Percentiles rank a stretch among this genome's conserved stretches.
These are phyloP conservation scores for Melospiza georgiana DNA, from an alignment of 2,113 vertebrate genomes.

Conservation along the genomic window DNA sequence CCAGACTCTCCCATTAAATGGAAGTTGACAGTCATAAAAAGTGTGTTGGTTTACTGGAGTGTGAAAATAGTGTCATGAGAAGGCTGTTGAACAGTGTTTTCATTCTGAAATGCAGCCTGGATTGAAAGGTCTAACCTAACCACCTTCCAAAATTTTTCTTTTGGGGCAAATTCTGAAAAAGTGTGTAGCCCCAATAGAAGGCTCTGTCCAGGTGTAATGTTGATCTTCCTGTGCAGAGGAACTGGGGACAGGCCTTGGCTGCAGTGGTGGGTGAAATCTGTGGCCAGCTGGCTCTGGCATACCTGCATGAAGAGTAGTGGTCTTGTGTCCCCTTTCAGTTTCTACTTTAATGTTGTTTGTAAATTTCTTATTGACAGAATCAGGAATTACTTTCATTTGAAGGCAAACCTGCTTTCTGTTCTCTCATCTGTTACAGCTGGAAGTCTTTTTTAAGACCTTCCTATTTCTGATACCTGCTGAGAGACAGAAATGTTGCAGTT, in stretches of 20 bases:
- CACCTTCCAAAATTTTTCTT: neutral
- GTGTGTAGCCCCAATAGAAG: neutral
- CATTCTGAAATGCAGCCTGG: neutral
- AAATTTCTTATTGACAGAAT: neutral
- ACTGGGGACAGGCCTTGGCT: neutral
- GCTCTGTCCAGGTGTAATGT: neutral
- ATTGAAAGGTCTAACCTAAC: neutral
- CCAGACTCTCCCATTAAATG: neutral
- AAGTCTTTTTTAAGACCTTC: neutral
- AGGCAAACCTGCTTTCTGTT: neutral
- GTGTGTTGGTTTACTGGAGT: neutral
- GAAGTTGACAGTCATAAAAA: neutral
- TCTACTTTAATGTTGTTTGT: neutral
- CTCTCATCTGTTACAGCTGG: neutral
- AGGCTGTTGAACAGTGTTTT: neutral
- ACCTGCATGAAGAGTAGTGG: neutral
- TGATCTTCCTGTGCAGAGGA: neutral
- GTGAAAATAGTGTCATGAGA: neutral
- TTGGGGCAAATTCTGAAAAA: neutral
- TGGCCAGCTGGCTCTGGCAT: neutral
- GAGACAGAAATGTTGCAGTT: neutral
- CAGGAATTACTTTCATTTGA: neutral
- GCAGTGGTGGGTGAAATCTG: neutral
- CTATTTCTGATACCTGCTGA: neutral
- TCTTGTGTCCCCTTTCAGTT: neutral